A percentile compares a stretch with the other conserved stretches of the same genome.
Evolutionary conservation across 2,888 invertebrate species (phyloP).

Genomic region (Serrognathus titanus): DNA sequence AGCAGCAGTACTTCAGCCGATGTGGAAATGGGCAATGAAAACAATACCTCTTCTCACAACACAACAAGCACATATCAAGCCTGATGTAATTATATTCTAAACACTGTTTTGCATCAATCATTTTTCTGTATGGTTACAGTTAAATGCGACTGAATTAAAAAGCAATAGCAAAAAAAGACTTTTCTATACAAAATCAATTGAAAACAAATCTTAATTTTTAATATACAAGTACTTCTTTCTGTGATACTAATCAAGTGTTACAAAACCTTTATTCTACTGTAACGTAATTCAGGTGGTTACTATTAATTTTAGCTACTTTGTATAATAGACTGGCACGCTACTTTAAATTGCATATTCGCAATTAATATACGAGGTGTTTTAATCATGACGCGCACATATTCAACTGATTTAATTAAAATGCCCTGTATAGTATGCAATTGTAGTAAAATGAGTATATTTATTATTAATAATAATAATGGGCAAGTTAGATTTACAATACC

Average conservation of each 20-base stretch:
- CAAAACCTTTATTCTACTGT: conserved; percentile 6
- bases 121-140: too few relatives aligned
- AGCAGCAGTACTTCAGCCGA: conserved; percentile 40
- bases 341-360: conserved; percentile 11
- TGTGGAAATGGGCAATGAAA: conserved; percentile 22
- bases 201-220: too few relatives aligned
- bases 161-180: too few relatives aligned
- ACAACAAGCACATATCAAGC: too few relatives aligned
- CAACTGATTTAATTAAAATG: conserved; percentile 25
- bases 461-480: not conserved
- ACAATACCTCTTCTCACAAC: not conserved
- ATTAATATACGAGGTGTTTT: conserved; percentile 19
- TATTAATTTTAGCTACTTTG: conserved; percentile 18
- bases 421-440: conserved; percentile 47
- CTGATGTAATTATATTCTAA: too few relatives aligned
- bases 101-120: too few relatives aligned
- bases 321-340: too few relatives aligned
- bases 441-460: conserved; percentile 11
- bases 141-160: too few relatives aligned
- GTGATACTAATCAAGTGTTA: too few relatives aligned
- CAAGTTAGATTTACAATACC: too few relatives aligned
- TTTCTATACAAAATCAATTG: too few relatives aligned
- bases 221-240: too few relatives aligned
- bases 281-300: conserved; percentile 18
- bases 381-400: not conserved